Evolutionary conservation across 2,888 invertebrate species (phyloP).

Genomic region (Drosophila parthenogenetica): DNA sequence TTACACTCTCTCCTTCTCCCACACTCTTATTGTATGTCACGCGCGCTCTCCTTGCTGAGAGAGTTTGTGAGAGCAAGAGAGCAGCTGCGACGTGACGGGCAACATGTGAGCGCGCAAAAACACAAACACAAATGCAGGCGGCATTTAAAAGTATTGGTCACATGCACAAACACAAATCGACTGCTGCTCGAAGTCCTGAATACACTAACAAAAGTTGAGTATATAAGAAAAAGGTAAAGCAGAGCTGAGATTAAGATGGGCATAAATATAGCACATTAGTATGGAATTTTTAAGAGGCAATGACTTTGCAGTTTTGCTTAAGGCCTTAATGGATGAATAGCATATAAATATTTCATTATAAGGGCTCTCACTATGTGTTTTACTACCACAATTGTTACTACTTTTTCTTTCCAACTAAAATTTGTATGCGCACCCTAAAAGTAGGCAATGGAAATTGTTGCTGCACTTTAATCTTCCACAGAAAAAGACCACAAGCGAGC

Average conservation of each 20-base stretch:
- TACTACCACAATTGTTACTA: no score
- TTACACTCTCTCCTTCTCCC: slow-evolving; percentile 1
- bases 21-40: neutral
- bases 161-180: slow-evolving; percentile 26
- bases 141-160: slow-evolving; percentile 49
- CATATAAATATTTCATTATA: no score
- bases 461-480: neutral
- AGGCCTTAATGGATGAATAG: no score
- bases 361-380: no score
- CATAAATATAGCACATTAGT: no score
- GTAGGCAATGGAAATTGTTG: slow-evolving; percentile 34
- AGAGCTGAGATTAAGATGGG: no score
- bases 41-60: slow-evolving; percentile 15
- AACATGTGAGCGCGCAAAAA: slow-evolving; percentile 61
- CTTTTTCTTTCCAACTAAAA: no score
- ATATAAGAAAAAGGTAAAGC: no score
- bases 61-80: slow-evolving; percentile 31
- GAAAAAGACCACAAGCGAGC: neutral
- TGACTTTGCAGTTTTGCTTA: no score
- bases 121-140: slow-evolving; percentile 50
- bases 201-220: slow-evolving; percentile 12
- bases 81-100: slow-evolving; percentile 47
- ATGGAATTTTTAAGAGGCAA: no score
- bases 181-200: slow-evolving; percentile 10
- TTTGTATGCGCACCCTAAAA: slow-evolving; percentile 18